Conservation (phyloP, 2,113 vertebrate species). For the Datnioides undecimradiatus region DNA sequence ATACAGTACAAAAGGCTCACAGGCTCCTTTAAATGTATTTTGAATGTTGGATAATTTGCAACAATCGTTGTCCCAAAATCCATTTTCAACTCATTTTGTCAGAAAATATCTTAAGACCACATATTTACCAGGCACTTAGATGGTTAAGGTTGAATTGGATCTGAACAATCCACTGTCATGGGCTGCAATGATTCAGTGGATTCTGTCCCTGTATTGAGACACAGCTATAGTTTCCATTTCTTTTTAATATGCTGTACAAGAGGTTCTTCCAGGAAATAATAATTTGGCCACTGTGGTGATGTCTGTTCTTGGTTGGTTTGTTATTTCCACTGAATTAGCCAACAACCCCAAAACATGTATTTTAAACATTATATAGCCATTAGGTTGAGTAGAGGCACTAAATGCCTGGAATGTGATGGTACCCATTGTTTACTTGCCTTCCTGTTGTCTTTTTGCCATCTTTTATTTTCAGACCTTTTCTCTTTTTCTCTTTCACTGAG, state of each 20-base stretch:
- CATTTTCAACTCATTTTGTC: neutral
- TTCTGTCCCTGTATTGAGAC: neutral
- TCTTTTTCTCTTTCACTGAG: constrained; percentile 4
- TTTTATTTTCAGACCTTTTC: constrained; percentile 14
- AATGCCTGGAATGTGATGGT: neutral
- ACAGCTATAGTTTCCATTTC: neutral
- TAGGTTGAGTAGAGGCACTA: constrained; percentile 9
- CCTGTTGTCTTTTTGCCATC: neutral
- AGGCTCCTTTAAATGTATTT: neutral
- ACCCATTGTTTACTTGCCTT: constrained; percentile 4
- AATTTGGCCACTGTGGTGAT: neutral
- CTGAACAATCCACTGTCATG: neutral
- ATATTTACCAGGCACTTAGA: neutral
- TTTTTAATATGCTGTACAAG: neutral
- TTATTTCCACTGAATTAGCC: neutral
- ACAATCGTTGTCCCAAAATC: neutral
- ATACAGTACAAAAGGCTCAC: too few species aligned
- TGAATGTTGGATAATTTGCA: neutral
- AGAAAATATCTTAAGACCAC: neutral
- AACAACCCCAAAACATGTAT: neutral
- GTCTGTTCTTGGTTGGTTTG: constrained; percentile 1
- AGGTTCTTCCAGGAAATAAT: neutral
- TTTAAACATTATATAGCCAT: constrained; percentile 12
- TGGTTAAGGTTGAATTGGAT: neutral
- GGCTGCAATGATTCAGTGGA: neutral